Conservation (phyloP, 2,113 vertebrate genomes). For the Nannospalax galili region DNA sequence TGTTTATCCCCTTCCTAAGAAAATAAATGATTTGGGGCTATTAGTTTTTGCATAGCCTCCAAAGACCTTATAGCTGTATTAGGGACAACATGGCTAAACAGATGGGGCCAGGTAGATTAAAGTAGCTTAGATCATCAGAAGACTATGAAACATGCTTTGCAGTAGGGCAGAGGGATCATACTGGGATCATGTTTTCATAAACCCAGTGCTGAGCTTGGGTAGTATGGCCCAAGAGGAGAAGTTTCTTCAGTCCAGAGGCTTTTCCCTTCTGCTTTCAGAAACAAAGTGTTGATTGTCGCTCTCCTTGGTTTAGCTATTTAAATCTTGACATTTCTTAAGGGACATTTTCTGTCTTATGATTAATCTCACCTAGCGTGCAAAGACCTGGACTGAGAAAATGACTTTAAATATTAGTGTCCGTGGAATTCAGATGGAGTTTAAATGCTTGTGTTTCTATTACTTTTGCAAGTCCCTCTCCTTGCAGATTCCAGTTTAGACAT, state of each 20-base stretch:
- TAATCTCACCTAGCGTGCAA: not conserved
- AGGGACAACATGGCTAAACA: not conserved
- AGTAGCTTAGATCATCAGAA: not conserved
- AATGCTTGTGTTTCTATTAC: not conserved
- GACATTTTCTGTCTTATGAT: not conserved
- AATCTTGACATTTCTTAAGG: constrained; percentile 59
- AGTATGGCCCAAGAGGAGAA: constrained; percentile 26
- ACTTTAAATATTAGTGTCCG: not conserved
- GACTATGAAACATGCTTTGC: not conserved
- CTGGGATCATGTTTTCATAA: not conserved
- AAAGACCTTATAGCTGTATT: constrained; percentile 20
- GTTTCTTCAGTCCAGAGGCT: constrained; percentile 72
- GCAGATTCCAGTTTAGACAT: not conserved
- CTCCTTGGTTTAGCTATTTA: constrained; percentile 64
- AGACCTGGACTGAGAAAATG: not conserved
- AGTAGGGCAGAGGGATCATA: not conserved
- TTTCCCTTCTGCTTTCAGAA: constrained; percentile 81
- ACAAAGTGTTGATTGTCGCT: constrained; percentile 72
- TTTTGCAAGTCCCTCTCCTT: not conserved
- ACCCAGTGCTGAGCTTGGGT: not conserved
- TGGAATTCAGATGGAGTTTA: not conserved
- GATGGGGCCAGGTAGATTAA: not conserved
- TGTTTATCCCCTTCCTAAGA: not conserved
- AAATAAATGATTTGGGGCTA: constrained; percentile 22
- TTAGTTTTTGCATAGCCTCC: not conserved